phyloP scores from a whole-genome alignment of 2,888 invertebrate genomes.

The Neria commutata region DNA sequence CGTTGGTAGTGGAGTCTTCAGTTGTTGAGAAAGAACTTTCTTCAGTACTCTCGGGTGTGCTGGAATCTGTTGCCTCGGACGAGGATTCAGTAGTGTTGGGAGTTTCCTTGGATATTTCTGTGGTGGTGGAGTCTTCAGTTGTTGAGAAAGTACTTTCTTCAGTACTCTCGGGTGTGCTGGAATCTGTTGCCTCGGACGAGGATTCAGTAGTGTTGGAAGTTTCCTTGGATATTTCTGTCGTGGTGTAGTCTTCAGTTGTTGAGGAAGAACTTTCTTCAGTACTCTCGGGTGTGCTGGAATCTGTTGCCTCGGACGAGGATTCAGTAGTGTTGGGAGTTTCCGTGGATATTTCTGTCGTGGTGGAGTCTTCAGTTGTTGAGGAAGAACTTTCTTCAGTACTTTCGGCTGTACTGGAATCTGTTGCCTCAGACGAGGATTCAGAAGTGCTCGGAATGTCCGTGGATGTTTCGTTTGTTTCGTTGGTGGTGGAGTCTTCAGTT shows the following conservation, averaged over 20 bases:
- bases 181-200: too few relatives aligned
- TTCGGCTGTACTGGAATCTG: not conserved
- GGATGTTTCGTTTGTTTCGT: not conserved
- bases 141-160: not conserved
- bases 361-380: not conserved
- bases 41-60: too few relatives aligned
- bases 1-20: too few relatives aligned
- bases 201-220: too few relatives aligned
- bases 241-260: not conserved
- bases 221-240: not conserved
- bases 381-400: not conserved
- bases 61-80: too few relatives aligned
- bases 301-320: too few relatives aligned
- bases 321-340: not conserved
- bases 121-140: not conserved
- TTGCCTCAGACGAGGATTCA: not conserved
- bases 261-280: too few relatives aligned
- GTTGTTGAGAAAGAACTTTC: too few relatives aligned
- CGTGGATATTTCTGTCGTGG: too few relatives aligned
- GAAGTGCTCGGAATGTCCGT: not conserved
- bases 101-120: not conserved
- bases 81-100: too few relatives aligned
- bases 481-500: not conserved
- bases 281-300: not conserved
- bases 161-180: not conserved